Conservation (phyloP, 2,797 vertebrate genomes). For the Platyrinchus mystaceus region DNA sequence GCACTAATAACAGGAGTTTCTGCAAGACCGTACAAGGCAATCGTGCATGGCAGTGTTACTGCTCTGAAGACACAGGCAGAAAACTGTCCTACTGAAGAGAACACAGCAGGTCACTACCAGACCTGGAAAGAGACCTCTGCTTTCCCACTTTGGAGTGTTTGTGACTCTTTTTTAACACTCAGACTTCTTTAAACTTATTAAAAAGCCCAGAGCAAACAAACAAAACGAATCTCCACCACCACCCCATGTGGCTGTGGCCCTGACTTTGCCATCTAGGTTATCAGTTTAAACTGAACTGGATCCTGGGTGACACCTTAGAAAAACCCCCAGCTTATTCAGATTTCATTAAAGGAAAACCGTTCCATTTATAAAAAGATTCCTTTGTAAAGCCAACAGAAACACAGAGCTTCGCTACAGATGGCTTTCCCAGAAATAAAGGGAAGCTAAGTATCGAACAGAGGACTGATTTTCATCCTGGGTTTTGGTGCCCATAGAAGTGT, state of each 20-base stretch:
- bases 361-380: neutral
- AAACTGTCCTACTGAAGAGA: neutral
- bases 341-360: neutral
- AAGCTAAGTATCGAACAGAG: neutral
- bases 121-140: neutral
- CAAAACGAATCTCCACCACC: neutral
- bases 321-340: neutral
- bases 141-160: neutral
- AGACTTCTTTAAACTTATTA: neutral
- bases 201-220: neutral
- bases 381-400: neutral
- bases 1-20: neutral
- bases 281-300: neutral
- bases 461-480: neutral
- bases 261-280: neutral
- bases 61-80: neutral
- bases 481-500: neutral
- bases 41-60: rapidly evolving
- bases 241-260: neutral
- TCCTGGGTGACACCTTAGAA: neutral
- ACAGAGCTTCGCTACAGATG: neutral
- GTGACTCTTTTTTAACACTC: neutral
- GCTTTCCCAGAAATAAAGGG: neutral
- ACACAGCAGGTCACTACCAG: neutral
- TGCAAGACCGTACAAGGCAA: neutral